Conservation (phyloP, 2,888 invertebrate genomes). For the Mythimna albipuncta region DNA sequence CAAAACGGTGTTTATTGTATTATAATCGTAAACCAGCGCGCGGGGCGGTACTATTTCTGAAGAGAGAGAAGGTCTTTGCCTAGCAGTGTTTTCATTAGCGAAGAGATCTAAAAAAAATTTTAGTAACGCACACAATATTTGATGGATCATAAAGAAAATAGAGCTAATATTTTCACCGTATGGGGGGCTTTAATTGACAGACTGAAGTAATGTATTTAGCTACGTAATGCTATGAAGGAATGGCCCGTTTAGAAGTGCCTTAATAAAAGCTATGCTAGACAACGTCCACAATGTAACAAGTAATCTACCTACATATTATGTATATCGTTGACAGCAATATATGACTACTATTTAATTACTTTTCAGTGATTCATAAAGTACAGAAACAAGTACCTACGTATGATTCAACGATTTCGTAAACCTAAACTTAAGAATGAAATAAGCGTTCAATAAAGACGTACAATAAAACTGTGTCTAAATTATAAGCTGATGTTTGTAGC, state of each 20-base stretch:
- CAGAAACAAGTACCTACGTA: constrained; percentile 10
- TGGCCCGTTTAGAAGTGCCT: constrained; percentile 26
- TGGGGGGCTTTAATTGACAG: neutral
- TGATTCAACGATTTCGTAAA: constrained; percentile 53
- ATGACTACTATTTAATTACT: constrained; percentile 12
- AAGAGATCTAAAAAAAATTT: neutral
- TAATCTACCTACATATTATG: neutral
- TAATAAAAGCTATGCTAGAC: constrained; percentile 13
- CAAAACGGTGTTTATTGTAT: neutral
- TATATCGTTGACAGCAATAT: constrained; percentile 6
- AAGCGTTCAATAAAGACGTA: constrained; percentile 68
- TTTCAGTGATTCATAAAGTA: constrained; percentile 63
- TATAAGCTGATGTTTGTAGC: neutral
- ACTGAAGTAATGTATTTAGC: neutral
- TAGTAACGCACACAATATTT: neutral
- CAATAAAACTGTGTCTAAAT: constrained; percentile 41
- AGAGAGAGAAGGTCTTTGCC: too few species aligned
- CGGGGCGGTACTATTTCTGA: too few species aligned
- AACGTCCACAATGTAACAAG: constrained; percentile 14
- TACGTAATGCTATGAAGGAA: neutral
- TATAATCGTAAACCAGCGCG: too few species aligned
- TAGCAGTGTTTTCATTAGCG: too few species aligned
- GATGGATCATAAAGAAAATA: neutral
- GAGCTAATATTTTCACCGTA: neutral
- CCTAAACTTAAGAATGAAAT: constrained; percentile 67